These are phyloP conservation scores for Sminthurides aquaticus DNA, from an alignment of 2,888 invertebrate genomes.

Conservation along the genomic window DNA sequence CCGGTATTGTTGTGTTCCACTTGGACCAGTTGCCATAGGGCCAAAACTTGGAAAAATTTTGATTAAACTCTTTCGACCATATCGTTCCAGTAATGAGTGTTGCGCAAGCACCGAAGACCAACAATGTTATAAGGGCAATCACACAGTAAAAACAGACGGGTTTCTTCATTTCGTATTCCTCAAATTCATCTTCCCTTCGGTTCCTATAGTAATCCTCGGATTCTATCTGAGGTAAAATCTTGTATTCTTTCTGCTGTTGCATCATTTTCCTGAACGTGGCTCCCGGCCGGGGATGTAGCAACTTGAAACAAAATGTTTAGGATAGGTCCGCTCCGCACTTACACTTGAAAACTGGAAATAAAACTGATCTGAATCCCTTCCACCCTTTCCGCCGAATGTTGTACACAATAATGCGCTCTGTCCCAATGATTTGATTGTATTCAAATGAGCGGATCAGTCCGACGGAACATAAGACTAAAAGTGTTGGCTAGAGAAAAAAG, in stretches of 20 bases:
- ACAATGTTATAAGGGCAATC: background rate
- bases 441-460: no score
- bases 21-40: background rate
- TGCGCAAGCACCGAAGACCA: background rate
- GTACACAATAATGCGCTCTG: no score
- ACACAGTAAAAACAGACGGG: background rate
- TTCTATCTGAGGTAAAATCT: conserved; percentile 9
- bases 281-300: background rate
- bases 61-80: background rate
- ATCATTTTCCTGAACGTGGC: background rate
- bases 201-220: background rate
- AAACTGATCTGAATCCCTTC: no score
- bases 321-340: no score
- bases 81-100: background rate
- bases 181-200: background rate
- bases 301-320: no score
- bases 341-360: no score
- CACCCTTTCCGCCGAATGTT: no score
- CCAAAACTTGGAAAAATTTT: background rate
- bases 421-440: no score
- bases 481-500: no score
- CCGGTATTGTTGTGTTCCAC: background rate
- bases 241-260: conserved; percentile 18
- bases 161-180: background rate
- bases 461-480: no score